Conservation (phyloP, 2,888 invertebrate species). For the Temnothorax rugatulus region DNA sequence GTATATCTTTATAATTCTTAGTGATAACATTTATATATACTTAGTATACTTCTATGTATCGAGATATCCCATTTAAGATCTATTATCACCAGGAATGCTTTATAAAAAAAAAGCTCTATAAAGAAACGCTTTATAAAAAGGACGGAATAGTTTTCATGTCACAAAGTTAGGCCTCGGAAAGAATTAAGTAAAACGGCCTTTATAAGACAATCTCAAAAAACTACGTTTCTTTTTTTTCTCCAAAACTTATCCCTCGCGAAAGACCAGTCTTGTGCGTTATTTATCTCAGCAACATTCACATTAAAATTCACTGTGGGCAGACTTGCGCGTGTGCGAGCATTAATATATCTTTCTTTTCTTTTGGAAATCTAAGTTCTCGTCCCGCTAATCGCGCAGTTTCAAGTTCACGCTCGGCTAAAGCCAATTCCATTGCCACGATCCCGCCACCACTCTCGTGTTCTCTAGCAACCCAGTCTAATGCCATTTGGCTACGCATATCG, state of each 20-base stretch:
- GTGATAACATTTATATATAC: slow-evolving; percentile 62
- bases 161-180: slow-evolving; percentile 55
- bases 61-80: slow-evolving; percentile 67
- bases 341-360: slow-evolving; percentile 97
- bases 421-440: slow-evolving; percentile 93
- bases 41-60: slow-evolving; percentile 61
- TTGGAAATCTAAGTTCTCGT: slow-evolving; percentile 96
- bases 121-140: slow-evolving; percentile 38
- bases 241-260: slow-evolving; percentile 57
- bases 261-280: slow-evolving; percentile 62
- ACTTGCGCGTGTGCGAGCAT: slow-evolving; percentile 96
- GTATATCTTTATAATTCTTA: slow-evolving; percentile 37
- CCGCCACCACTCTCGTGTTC: slow-evolving; percentile 90
- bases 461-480: slow-evolving; percentile 96
- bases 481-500: slow-evolving; percentile 98
- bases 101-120: slow-evolving; percentile 38
- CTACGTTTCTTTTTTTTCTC: slow-evolving; percentile 26
- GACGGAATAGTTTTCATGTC: slow-evolving; percentile 6
- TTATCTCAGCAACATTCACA: slow-evolving; percentile 8
- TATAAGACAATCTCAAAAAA: slow-evolving; percentile 47
- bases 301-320: slow-evolving; percentile 82
- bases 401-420: slow-evolving; percentile 94
- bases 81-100: slow-evolving; percentile 74
- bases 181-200: slow-evolving; percentile 45
- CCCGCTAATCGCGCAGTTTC: slow-evolving; percentile 95